Percentiles rank a stretch among this genome's conserved stretches.
phyloP scores from a whole-genome alignment of 2,888 invertebrate species.

The Copidosoma aretas region DNA sequence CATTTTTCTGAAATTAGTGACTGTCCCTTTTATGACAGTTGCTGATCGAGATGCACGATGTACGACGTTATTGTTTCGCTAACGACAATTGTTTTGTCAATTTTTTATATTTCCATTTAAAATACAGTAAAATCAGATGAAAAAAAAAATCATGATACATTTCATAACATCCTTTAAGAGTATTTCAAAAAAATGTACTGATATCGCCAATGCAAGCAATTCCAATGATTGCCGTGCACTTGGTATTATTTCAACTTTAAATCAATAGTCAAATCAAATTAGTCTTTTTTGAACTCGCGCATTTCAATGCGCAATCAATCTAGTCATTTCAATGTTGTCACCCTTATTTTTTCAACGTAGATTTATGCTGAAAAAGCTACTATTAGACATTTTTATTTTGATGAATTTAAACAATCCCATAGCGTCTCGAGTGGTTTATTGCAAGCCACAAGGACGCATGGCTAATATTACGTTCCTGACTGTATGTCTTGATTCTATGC shows the following conservation, averaged over 20 bases:
- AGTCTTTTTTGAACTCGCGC: slow-evolving; percentile 18
- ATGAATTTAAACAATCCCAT: background rate
- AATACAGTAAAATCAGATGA: slow-evolving; percentile 26
- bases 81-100: slow-evolving; percentile 33
- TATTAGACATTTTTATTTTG: too few species aligned
- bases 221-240: slow-evolving; percentile 16
- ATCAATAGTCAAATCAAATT: slow-evolving; percentile 15
- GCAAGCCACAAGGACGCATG: slow-evolving; percentile 36
- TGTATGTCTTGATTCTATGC: slow-evolving; percentile 12
- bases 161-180: slow-evolving; percentile 34
- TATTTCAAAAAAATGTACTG: slow-evolving; percentile 2
- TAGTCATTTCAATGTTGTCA: background rate
- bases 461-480: background rate
- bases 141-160: slow-evolving; percentile 30
- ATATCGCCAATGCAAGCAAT: slow-evolving; percentile 24
- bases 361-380: background rate
- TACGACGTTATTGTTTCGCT: slow-evolving; percentile 27
- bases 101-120: slow-evolving; percentile 34
- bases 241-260: slow-evolving; percentile 14
- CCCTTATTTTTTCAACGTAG: background rate
- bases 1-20: background rate
- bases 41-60: slow-evolving; percentile 23
- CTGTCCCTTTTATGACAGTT: background rate
- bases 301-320: slow-evolving; percentile 10
- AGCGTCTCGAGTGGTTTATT: slow-evolving; percentile 34